Conservation (phyloP, 2,888 invertebrate genomes). For the Latheticus oryzae region DNA sequence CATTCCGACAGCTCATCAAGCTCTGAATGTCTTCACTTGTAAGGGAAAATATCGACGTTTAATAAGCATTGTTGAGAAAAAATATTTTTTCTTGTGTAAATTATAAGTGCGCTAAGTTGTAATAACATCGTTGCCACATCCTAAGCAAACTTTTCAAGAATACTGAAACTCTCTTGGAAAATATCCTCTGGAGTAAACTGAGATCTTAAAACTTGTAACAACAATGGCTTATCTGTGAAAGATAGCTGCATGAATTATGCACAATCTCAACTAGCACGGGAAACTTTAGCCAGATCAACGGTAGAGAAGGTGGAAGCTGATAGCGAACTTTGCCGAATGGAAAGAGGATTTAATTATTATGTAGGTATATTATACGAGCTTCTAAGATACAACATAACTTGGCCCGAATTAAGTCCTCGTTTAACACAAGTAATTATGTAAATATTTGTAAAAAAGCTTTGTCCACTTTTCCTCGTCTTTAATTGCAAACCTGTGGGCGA, state of each 20-base stretch:
- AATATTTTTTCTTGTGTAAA: constrained; percentile 1
- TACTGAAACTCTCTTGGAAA: constrained; percentile 44
- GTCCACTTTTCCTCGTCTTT: constrained; percentile 23
- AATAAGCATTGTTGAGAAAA: constrained; percentile 20
- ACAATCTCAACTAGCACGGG: constrained; percentile 40
- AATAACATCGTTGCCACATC: constrained; percentile 32
- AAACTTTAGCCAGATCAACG: constrained; percentile 32
- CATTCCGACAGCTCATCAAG: constrained; percentile 56
- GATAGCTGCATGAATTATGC: constrained; percentile 62
- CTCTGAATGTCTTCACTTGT: constrained; percentile 56
- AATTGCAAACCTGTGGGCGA: constrained; percentile 10
- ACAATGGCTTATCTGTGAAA: constrained; percentile 59
- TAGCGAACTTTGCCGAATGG: constrained; percentile 36
- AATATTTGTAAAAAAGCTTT: constrained; percentile 1
- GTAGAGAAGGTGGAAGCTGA: constrained; percentile 31
- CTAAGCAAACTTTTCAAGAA: constrained; percentile 25
- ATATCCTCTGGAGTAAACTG: constrained; percentile 49
- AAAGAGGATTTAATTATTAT: constrained; percentile 35
- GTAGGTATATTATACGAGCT: constrained; percentile 27
- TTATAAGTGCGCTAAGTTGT: constrained; percentile 18
- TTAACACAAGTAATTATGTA: constrained; percentile 5
- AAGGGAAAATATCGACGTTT: constrained; percentile 28
- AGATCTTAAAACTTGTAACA: constrained; percentile 58
- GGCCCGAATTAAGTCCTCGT: constrained; percentile 20
- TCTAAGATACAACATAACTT: constrained; percentile 8